Evolutionary conservation across 2,888 invertebrate genomes (phyloP), one percentile per base, ranked within the genome.

Genomic region (Spilosoma lubricipeda): DNA sequence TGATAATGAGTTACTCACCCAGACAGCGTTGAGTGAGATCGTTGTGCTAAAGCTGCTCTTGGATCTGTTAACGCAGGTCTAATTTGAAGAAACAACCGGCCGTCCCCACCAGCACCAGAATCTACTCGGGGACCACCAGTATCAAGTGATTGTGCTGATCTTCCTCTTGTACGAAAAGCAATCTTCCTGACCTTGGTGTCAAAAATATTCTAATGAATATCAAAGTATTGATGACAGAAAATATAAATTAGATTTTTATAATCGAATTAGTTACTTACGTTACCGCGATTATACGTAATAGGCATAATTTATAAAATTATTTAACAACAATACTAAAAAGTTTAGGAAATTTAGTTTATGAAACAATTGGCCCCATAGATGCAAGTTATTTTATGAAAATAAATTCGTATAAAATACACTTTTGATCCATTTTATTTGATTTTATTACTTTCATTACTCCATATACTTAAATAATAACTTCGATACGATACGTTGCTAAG

Each of bases 11-110:
- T 66, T 36, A 78, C 85, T 84, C 87, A 95, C 95, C 94, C 91
- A 5, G 92, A 85, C 80, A 97, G 86, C 69, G 95, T 96, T 78
- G 96, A 96, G 80, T 96, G 94, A 8, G 96, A 96, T 67, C 96
- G 91, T 79, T 93, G 94, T 59, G 90, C 87, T 71, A 91, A 86
- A 27, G 90, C 87, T 70, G 89, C 87, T 79, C 93, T 89, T 0
- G 93, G 89, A 80, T 95, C 95, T 36, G 95, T 92, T 77, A 95
- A 86, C 3, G 96, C 96, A 23, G 96, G 96, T 77, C 91, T 90
- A 73, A 96, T 96, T 86, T 96, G 96, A 75, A 96, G 85, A 86
- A 96, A 95, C 79, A 91, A 85, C 7, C 93, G 90, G 11, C 92
- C 90, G 84, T 96, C 96, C 52, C 95, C 95, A 56, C 90, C 90